Evolutionary conservation across 2,113 vertebrate genomes (phyloP).

Genomic region (Syngnathus typhle): DNA sequence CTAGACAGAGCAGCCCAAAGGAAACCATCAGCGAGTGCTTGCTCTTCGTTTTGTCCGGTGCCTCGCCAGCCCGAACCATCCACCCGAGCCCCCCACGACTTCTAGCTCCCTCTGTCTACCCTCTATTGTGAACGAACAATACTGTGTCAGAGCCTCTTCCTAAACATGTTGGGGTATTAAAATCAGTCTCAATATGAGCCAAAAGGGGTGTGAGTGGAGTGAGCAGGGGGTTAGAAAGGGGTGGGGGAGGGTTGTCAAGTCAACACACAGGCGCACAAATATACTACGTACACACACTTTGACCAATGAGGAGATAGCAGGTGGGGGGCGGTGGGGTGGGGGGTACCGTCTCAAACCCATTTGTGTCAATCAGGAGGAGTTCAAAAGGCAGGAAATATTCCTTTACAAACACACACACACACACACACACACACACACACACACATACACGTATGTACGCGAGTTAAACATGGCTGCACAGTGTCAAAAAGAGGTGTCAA

Average conservation of each 20-base stretch:
- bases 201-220: constrained; percentile 30
- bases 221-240: constrained; percentile 1
- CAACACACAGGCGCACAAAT: constrained; percentile 38
- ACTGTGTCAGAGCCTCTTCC: constrained; percentile 70
- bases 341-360: constrained; percentile 47
- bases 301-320: constrained; percentile 31
- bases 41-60: constrained; percentile 51
- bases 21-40: constrained; percentile 29
- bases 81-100: constrained; percentile 22
- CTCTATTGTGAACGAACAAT: constrained; percentile 72
- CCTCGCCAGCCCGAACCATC: not conserved
- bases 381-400: constrained; percentile 66
- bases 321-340: not conserved
- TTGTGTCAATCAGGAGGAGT: constrained; percentile 64
- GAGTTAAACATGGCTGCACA: constrained; percentile 58
- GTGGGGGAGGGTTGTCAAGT: constrained; percentile 36
- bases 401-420: constrained; percentile 34
- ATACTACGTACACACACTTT: constrained; percentile 45
- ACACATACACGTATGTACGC: constrained; percentile 19
- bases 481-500: constrained; percentile 60
- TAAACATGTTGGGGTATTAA: constrained; percentile 75
- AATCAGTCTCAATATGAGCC: constrained; percentile 57
- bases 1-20: constrained; percentile 53
- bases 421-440: constrained; percentile 16
- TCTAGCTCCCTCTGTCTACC: constrained; percentile 59